Conservation (phyloP, 2,888 invertebrate genomes). For the Epinotia bilunana region DNA sequence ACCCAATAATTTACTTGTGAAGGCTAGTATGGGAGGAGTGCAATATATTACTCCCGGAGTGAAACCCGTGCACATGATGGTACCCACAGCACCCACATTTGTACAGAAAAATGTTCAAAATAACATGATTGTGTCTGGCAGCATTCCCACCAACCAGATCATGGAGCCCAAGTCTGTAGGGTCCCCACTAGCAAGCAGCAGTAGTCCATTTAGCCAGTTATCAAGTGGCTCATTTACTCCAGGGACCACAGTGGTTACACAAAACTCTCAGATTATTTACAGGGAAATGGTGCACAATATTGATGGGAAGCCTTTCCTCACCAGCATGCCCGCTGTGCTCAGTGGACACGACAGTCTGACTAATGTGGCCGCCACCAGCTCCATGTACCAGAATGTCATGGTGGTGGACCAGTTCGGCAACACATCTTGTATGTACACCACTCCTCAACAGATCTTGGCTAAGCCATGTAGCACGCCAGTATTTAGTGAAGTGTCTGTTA, state of each 20-base stretch:
- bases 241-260: conserved; percentile 76
- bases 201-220: conserved; percentile 67
- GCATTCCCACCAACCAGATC: conserved; percentile 61
- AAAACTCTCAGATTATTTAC: conserved; percentile 80
- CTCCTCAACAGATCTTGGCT: conserved; percentile 67
- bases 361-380: conserved; percentile 71
- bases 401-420: conserved; percentile 79
- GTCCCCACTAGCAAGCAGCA: conserved; percentile 60
- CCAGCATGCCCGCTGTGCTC: conserved; percentile 70
- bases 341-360: conserved; percentile 69
- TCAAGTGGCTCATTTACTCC: conserved; percentile 68
- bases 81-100: conserved; percentile 70
- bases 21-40: conserved; percentile 69
- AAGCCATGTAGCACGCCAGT: conserved; percentile 64
- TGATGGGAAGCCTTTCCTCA: conserved; percentile 75
- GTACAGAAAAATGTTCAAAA: conserved; percentile 78
- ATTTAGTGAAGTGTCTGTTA: conserved; percentile 59
- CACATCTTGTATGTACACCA: conserved; percentile 75
- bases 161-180: conserved; percentile 64
- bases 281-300: conserved; percentile 79
- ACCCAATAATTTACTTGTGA: conserved; percentile 73
- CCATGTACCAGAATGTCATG: conserved; percentile 81
- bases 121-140: conserved; percentile 75
- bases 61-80: conserved; percentile 72
- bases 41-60: conserved; percentile 69